phyloP scores from a whole-genome alignment of 2,888 invertebrate genomes.

The Cancer borealis region DNA sequence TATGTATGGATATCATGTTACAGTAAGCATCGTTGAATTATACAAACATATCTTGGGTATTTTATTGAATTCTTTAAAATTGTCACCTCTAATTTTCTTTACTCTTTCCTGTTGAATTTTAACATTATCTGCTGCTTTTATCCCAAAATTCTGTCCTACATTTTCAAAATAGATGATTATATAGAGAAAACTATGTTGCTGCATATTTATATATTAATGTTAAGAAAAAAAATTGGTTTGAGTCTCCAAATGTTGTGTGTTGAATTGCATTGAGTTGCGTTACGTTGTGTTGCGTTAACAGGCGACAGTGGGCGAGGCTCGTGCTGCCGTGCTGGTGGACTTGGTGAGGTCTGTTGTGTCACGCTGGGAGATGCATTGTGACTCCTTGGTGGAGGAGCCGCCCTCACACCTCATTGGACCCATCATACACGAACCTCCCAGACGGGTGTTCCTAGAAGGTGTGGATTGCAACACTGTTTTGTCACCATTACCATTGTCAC shows the following conservation, averaged over 20 bases:
- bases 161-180: not conserved
- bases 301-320: constrained; percentile 87
- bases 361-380: constrained; percentile 94
- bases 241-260: not conserved
- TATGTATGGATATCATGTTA: no score
- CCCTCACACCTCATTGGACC: constrained; percentile 82
- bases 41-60: no score
- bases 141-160: no score
- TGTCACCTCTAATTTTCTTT: no score
- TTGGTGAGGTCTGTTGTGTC: constrained; percentile 91
- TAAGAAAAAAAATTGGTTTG: not conserved
- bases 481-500: not conserved
- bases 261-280: not conserved
- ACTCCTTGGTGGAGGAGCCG: constrained; percentile 92
- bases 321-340: constrained; percentile 88
- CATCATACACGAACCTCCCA: constrained; percentile 93
- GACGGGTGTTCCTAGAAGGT: constrained; percentile 85
- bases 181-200: not conserved
- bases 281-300: constrained; percentile 78
- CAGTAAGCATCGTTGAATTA: no score
- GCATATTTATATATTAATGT: not conserved
- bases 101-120: no score
- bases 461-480: not conserved
- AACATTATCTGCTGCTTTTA: no score
- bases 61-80: no score